A percentile compares a stretch with the other conserved stretches of the same genome.
Evolutionary conservation across 2,888 invertebrate genomes (phyloP).

Genomic region (Apamea sordens): DNA sequence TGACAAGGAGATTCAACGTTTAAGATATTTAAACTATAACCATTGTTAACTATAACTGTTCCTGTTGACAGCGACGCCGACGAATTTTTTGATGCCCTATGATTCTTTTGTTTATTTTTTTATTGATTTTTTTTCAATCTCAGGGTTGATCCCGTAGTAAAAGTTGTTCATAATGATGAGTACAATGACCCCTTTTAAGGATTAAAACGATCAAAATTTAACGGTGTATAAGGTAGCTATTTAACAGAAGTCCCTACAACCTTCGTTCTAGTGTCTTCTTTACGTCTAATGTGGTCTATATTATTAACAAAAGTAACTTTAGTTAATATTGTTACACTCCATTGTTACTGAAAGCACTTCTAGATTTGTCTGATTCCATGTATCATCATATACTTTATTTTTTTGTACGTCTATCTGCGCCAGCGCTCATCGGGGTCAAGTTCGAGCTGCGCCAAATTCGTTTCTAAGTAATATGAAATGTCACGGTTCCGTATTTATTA

Average conservation of each 20-base stretch:
- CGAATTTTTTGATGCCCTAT: no score
- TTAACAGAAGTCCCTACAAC: neutral
- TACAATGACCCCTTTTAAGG: no score
- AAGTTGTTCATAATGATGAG: no score
- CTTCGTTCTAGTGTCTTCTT: neutral
- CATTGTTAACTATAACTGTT: neutral
- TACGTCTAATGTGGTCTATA: neutral
- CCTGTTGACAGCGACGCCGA: no score
- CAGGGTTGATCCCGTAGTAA: no score
- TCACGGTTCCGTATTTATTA: constrained; percentile 60
- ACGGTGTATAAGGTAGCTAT: neutral
- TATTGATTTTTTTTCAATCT: no score
- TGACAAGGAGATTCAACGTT: neutral
- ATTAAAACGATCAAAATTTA: no score
- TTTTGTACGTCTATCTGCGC: constrained; percentile 59
- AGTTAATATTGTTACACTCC: neutral
- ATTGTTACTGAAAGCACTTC: constrained; percentile 39
- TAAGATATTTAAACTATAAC: neutral
- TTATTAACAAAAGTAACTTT: neutral
- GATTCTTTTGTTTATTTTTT: no score
- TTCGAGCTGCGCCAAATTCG: constrained; percentile 65
- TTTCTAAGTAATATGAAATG: constrained; percentile 46
- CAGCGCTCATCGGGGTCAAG: constrained; percentile 74
- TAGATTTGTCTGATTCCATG: constrained; percentile 40
- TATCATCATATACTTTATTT: constrained; percentile 57